These are phyloP conservation scores for Pteropus alecto DNA, from an alignment of 2,113 vertebrate species.

Conservation along the genomic window DNA sequence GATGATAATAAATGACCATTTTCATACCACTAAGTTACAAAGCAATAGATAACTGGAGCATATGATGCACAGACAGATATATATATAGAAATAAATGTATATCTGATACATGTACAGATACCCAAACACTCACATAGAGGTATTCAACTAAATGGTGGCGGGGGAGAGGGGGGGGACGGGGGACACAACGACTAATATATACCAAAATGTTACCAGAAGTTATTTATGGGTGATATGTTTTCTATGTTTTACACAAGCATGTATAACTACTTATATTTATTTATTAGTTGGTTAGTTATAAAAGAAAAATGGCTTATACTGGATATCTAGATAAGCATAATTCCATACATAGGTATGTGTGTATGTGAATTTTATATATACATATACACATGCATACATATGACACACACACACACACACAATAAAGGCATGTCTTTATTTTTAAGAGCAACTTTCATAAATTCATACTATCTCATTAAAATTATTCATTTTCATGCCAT, in stretches of 20 bases:
- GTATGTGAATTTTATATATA: background rate
- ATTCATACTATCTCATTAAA: background rate
- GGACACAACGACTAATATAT: background rate
- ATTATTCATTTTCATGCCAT: background rate
- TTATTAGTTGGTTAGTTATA: background rate
- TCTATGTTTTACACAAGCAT: background rate
- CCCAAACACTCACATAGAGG: background rate
- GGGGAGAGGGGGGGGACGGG: too few relatives aligned
- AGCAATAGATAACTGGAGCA: background rate
- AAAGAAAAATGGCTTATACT: conserved; percentile 14
- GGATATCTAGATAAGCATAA: background rate
- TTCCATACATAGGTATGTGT: background rate
- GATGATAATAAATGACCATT: background rate
- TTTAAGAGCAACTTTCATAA: background rate
- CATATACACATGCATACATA: background rate
- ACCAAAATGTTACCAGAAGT: background rate
- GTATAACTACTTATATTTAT: background rate
- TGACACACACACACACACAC: background rate
- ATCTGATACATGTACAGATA: background rate
- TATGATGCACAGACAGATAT: background rate
- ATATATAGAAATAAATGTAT: background rate
- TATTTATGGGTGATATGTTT: background rate
- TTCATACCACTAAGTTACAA: background rate
- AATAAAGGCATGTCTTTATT: background rate
- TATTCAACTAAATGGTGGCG: background rate